Percentiles rank a stretch among this genome's conserved stretches.
These are phyloP conservation scores for Heloderma charlesbogerti DNA, from an alignment of 2,113 vertebrate species.

Conservation along the genomic window DNA sequence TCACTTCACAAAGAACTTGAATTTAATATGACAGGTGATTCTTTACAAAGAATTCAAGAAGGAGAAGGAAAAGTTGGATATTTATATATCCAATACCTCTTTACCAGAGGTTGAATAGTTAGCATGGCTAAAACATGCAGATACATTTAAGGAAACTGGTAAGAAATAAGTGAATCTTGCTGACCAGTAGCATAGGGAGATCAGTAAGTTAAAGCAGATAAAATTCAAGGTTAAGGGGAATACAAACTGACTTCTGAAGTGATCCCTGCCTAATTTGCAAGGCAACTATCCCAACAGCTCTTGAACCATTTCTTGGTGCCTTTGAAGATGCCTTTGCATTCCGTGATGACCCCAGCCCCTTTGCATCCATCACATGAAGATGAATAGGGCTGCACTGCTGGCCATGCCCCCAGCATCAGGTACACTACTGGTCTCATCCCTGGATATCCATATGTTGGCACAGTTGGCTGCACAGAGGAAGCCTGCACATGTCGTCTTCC, in stretches of 20 bases:
- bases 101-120: slow-evolving; percentile 33
- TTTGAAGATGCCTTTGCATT: background rate
- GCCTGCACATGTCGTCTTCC: no score
- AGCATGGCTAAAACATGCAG: slow-evolving; percentile 33
- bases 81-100: slow-evolving; percentile 50
- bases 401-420: background rate
- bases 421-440: background rate
- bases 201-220: background rate
- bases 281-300: background rate
- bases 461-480: background rate
- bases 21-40: slow-evolving; percentile 51
- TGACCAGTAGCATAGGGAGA: background rate
- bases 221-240: background rate
- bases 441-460: background rate
- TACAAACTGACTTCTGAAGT: background rate
- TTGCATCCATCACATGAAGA: background rate
- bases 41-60: slow-evolving; percentile 30
- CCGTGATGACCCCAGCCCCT: background rate
- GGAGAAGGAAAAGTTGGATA: slow-evolving; percentile 48
- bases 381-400: background rate
- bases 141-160: slow-evolving; percentile 16
- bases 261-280: background rate
- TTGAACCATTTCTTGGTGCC: background rate
- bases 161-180: slow-evolving; percentile 34
- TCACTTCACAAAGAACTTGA: slow-evolving; percentile 43